These are phyloP conservation scores for Dipodomys stephensi DNA, from an alignment of 2,113 vertebrate genomes.

Conservation along the genomic window DNA sequence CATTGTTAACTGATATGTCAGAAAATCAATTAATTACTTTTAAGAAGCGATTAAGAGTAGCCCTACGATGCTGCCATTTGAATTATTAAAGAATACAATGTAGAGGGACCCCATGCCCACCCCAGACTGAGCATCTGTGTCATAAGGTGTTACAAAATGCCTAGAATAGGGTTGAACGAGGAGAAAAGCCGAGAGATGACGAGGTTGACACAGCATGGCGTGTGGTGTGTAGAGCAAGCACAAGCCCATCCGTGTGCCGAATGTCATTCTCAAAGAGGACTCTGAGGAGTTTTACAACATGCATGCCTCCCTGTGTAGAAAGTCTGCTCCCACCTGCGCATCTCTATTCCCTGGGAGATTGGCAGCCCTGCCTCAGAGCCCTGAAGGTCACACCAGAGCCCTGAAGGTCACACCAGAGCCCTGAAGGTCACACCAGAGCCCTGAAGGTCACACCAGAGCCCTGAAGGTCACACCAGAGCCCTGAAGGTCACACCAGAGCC, in stretches of 20 bases:
- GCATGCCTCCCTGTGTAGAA: accelerated
- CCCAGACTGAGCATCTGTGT: slow-evolving; percentile 73
- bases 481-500: not conserved
- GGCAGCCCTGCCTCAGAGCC: no score
- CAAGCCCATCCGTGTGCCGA: not conserved
- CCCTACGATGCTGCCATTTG: slow-evolving; percentile 92
- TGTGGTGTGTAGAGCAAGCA: not conserved
- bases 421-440: not conserved
- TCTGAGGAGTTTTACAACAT: accelerated
- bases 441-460: no score
- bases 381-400: not conserved
- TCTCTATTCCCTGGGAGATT: accelerated
- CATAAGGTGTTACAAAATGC: slow-evolving; percentile 77
- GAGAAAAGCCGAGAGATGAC: not conserved
- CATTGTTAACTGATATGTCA: slow-evolving; percentile 97
- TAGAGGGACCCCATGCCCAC: slow-evolving; percentile 73
- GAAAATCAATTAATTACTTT: slow-evolving; percentile 99
- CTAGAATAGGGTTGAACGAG: slow-evolving; percentile 69
- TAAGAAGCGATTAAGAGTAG: slow-evolving; percentile 96
- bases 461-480: not conserved
- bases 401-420: not conserved
- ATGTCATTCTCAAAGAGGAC: accelerated
- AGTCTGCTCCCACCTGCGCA: accelerated
- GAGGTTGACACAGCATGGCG: not conserved
- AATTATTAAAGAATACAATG: slow-evolving; percentile 95